These are phyloP conservation scores for Mythimna lalbum DNA, from an alignment of 2,888 invertebrate genomes.

Conservation along the genomic window DNA sequence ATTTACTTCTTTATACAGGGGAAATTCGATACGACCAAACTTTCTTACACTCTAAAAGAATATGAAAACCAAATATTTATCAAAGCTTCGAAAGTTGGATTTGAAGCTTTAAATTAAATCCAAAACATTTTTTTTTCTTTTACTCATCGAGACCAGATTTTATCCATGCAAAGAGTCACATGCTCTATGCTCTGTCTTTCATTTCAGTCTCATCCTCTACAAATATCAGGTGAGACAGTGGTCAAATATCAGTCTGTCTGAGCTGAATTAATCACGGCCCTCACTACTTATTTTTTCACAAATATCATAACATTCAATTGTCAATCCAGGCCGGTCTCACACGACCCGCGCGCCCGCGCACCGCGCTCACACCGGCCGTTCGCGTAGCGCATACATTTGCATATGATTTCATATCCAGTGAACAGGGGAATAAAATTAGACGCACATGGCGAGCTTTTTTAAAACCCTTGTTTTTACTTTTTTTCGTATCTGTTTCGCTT, in stretches of 20 bases:
- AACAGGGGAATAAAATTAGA: slow-evolving; percentile 89
- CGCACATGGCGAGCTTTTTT: slow-evolving; percentile 84
- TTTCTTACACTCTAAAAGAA: too few species aligned
- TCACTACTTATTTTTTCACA: slow-evolving; percentile 27
- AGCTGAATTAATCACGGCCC: not conserved
- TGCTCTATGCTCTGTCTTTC: too few species aligned
- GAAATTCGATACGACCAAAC: too few species aligned
- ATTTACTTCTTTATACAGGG: too few species aligned
- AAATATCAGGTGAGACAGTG: not conserved
- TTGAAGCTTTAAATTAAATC: too few species aligned
- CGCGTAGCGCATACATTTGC: slow-evolving; percentile 87
- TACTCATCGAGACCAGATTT: too few species aligned
- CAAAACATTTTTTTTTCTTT: too few species aligned
- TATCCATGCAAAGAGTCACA: too few species aligned
- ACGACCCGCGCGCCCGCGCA: slow-evolving; percentile 26
- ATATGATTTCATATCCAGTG: slow-evolving; percentile 90
- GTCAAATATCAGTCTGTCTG: not conserved
- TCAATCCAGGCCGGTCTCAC: slow-evolving; percentile 46
- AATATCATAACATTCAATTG: slow-evolving; percentile 60
- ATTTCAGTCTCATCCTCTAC: not conserved
- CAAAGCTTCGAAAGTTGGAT: too few species aligned
- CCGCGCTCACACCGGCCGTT: slow-evolving; percentile 68
- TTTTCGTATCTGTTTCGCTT: slow-evolving; percentile 76
- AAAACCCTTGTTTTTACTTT: slow-evolving; percentile 84
- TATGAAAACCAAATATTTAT: too few species aligned